These are phyloP conservation scores for Girardinichthys multiradiatus DNA, from an alignment of 2,113 vertebrate species.

Conservation along the genomic window DNA sequence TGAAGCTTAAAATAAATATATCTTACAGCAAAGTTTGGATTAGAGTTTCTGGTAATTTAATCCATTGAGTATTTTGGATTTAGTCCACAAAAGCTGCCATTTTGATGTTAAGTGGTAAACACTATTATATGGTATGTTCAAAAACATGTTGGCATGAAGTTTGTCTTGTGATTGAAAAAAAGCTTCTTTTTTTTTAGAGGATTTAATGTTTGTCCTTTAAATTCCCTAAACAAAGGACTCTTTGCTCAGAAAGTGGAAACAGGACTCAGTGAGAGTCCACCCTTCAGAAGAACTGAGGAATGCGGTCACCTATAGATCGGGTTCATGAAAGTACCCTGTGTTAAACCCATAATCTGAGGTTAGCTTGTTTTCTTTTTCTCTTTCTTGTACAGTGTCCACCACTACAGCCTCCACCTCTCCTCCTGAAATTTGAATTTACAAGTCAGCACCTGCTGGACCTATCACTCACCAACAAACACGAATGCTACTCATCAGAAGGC, in stretches of 20 bases:
- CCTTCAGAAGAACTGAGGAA: background rate
- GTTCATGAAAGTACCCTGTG: background rate
- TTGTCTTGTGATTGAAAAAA: conserved; percentile 10
- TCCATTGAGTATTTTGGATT: conserved; percentile 41
- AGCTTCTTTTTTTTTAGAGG: conserved; percentile 10
- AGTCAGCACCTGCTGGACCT: conserved; percentile 24
- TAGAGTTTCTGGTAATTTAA: conserved; percentile 51
- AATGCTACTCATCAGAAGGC: background rate
- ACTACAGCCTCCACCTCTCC: conserved; percentile 9
- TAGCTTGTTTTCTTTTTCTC: conserved; percentile 25
- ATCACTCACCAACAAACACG: background rate
- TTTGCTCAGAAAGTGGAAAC: conserved; percentile 10
- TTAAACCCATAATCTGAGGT: conserved; percentile 20
- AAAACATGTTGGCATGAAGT: conserved; percentile 14
- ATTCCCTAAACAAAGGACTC: background rate
- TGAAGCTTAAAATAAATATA: conserved; percentile 9
- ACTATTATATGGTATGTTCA: conserved; percentile 14
- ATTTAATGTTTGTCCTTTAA: conserved; percentile 1
- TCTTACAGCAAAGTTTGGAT: conserved; percentile 13
- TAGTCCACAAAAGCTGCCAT: conserved; percentile 29
- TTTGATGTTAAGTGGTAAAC: conserved; percentile 5
- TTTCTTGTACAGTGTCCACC: conserved; percentile 1
- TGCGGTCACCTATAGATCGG: conserved; percentile 43
- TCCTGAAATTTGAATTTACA: conserved; percentile 22
- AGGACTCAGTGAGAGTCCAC: conserved; percentile 39